A percentile compares a stretch with the other conserved stretches of the same genome.
Conservation (phyloP, 2,113 vertebrate species). For the Strix uralensis region DNA sequence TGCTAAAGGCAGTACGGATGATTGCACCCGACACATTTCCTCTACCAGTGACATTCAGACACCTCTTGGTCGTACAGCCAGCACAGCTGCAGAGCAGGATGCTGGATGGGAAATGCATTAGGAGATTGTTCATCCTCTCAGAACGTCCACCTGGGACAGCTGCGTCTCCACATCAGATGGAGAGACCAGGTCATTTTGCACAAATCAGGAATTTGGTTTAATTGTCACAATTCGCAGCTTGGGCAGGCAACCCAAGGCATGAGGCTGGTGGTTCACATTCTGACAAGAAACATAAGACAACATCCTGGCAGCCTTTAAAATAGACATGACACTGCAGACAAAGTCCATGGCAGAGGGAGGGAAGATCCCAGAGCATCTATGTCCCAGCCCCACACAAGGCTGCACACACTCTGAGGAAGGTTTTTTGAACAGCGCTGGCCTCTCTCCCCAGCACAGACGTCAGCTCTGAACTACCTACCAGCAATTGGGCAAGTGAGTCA, state of each 20-base stretch:
- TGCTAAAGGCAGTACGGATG: not conserved
- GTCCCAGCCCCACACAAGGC: not conserved
- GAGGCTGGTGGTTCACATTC: not conserved
- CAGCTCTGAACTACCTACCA: not conserved
- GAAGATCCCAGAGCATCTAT: not conserved
- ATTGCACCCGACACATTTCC: not conserved
- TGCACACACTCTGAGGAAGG: not conserved
- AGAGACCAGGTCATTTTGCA: not conserved
- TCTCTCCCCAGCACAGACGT: not conserved
- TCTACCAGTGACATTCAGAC: not conserved
- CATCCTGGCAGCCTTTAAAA: not conserved
- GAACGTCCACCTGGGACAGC: not conserved
- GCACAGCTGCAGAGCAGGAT: not conserved
- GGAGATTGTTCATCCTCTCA: not conserved
- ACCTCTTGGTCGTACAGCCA: not conserved
- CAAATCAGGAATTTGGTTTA: not conserved
- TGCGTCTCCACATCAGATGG: not conserved
- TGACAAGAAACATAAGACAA: not conserved
- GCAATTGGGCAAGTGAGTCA: not conserved
- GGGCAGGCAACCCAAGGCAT: not conserved
- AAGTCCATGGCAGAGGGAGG: not conserved
- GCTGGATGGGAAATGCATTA: not conserved
- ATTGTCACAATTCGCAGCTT: not conserved
- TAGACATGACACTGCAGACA: not conserved
- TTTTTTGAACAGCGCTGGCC: fast-evolving